These are phyloP conservation scores for Scarus forsteni DNA, from an alignment of 2,797 vertebrate species.

Conservation along the genomic window DNA sequence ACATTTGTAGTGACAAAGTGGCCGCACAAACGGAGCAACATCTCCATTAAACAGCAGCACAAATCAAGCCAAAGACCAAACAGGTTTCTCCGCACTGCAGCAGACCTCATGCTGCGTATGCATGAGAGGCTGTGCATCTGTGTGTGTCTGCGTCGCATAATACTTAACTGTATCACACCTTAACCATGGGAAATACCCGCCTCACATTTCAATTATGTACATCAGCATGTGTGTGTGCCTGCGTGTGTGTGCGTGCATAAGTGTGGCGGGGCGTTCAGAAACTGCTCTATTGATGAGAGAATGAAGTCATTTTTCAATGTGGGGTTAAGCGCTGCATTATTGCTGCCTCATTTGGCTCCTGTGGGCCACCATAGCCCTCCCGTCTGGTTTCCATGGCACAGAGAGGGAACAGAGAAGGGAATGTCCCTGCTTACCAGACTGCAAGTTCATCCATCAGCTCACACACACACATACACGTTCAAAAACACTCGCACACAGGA, in stretches of 20 bases:
- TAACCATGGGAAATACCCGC: conserved; percentile 69
- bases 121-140: conserved; percentile 55
- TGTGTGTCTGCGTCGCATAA: conserved; percentile 53
- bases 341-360: conserved; percentile 88
- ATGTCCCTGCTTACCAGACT: conserved; percentile 83
- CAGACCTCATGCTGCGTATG: conserved; percentile 55
- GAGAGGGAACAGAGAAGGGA: conserved; percentile 81
- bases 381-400: conserved; percentile 86
- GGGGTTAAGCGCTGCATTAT: conserved; percentile 87
- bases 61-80: conserved; percentile 51
- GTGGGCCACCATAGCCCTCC: conserved; percentile 87
- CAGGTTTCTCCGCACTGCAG: conserved; percentile 63
- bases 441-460: conserved; percentile 81
- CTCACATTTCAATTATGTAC: conserved; percentile 60
- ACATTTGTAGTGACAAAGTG: conserved; percentile 2
- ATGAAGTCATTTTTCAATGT: conserved; percentile 87
- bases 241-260: conserved; percentile 72
- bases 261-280: conserved; percentile 82
- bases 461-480: conserved; percentile 38
- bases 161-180: conserved; percentile 68
- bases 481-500: conserved; percentile 17
- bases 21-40: conserved; percentile 16
- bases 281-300: conserved; percentile 86
- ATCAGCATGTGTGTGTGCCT: conserved; percentile 23
- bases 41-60: conserved; percentile 25